A percentile compares a stretch with the other conserved stretches of the same genome.
These are phyloP conservation scores for Microtus pennsylvanicus DNA, from an alignment of 2,113 vertebrate species.

Conservation along the genomic window DNA sequence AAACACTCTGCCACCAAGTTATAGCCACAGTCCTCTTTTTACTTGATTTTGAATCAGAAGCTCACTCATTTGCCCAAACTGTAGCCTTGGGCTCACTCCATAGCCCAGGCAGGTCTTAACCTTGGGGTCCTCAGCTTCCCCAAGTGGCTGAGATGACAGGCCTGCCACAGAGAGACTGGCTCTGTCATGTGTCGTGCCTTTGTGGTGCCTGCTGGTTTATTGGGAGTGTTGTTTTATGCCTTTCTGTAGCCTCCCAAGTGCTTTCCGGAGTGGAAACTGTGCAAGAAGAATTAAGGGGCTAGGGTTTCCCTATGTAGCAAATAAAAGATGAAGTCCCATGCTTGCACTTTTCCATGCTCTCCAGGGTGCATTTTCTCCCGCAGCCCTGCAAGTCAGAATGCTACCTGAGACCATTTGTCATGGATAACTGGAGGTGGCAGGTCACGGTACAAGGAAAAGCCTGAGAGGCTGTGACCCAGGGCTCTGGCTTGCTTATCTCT, in stretches of 20 bases:
- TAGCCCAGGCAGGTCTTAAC: not conserved
- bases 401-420: not conserved
- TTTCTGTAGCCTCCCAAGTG: not conserved
- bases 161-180: no score
- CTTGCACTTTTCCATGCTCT: not conserved
- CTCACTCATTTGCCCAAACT: not conserved
- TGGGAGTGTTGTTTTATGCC: not conserved
- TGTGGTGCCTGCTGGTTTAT: not conserved
- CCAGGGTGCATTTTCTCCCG: not conserved
- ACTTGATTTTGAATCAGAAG: not conserved
- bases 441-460: not conserved
- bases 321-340: not conserved
- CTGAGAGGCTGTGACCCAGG: not conserved
- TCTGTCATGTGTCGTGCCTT: not conserved
- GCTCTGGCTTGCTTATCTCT: constrained; percentile 6
- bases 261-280: not conserved
- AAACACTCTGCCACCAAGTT: not conserved
- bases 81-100: not conserved
- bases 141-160: not conserved
- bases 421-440: not conserved
- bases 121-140: not conserved
- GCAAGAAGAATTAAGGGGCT: not conserved
- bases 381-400: not conserved
- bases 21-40: not conserved
- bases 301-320: not conserved